Evolutionary conservation across 1,140 invertebrate species (phyloP).

Genomic region (Paraescarpia echinospica): DNA sequence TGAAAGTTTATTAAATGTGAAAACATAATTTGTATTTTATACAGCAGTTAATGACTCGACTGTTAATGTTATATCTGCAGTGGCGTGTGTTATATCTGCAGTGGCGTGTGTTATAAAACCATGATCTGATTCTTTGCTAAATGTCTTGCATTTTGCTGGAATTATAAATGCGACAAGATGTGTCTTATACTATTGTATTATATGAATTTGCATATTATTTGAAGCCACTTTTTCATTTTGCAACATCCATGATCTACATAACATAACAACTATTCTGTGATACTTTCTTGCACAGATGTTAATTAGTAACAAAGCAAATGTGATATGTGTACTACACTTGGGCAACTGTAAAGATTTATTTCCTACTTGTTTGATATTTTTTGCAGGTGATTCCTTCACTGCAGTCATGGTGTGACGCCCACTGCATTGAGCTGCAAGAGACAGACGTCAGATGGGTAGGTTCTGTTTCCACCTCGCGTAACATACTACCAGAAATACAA

Average conservation of each 20-base stretch:
- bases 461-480: not conserved
- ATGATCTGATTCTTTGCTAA: not conserved
- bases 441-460: conserved; percentile 18
- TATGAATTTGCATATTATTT: not conserved
- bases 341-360: not conserved
- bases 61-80: too few relatives aligned
- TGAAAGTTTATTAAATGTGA: not conserved
- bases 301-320: not conserved
- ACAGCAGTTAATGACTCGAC: too few relatives aligned
- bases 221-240: not conserved
- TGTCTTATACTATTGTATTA: not conserved
- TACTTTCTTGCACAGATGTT: not conserved
- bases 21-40: too few relatives aligned
- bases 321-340: not conserved
- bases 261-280: not conserved
- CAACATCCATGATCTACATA: not conserved
- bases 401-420: conserved; percentile 9
- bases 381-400: conserved; percentile 9
- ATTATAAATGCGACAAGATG: not conserved
- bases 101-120: not conserved
- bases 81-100: too few relatives aligned
- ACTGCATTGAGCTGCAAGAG: not conserved
- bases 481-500: not conserved
- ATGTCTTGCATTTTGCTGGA: not conserved
- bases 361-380: not conserved